These are phyloP conservation scores for Charanyca ferruginea DNA, from an alignment of 2,888 invertebrate genomes.

Conservation along the genomic window DNA sequence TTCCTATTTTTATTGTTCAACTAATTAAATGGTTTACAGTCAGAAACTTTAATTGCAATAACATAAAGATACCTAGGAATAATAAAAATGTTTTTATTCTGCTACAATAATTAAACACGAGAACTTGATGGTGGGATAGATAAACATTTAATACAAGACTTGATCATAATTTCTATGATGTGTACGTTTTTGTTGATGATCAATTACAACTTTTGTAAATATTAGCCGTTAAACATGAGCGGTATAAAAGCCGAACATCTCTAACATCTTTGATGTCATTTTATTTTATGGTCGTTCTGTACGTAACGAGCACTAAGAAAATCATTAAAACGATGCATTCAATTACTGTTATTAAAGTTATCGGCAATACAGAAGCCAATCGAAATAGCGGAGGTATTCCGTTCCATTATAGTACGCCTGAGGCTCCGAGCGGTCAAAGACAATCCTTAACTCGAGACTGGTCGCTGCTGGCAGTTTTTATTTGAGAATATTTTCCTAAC, in stretches of 20 bases:
- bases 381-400: constrained; percentile 80
- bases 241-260: constrained; percentile 39
- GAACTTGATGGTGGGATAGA: constrained; percentile 2
- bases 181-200: constrained; percentile 32
- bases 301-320: constrained; percentile 71
- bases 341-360: constrained; percentile 82
- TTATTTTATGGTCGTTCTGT: constrained; percentile 60
- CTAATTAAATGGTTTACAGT: constrained; percentile 31
- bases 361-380: constrained; percentile 86
- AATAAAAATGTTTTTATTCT: background rate
- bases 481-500: constrained; percentile 91
- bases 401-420: constrained; percentile 82
- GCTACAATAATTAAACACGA: constrained; percentile 17
- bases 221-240: constrained; percentile 23
- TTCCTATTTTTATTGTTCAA: constrained; percentile 63
- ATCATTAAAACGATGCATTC: constrained; percentile 76
- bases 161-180: constrained; percentile 15
- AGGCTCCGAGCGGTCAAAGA: constrained; percentile 83
- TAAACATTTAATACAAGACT: constrained; percentile 12
- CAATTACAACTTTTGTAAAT: constrained; percentile 42
- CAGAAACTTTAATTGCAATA: constrained; percentile 5
- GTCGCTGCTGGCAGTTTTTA: constrained; percentile 85
- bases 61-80: constrained; percentile 18
- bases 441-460: constrained; percentile 81
- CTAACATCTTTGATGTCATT: constrained; percentile 61